These are phyloP conservation scores for Malurus splendens DNA, from an alignment of 2,797 vertebrate species.

Conservation along the genomic window DNA sequence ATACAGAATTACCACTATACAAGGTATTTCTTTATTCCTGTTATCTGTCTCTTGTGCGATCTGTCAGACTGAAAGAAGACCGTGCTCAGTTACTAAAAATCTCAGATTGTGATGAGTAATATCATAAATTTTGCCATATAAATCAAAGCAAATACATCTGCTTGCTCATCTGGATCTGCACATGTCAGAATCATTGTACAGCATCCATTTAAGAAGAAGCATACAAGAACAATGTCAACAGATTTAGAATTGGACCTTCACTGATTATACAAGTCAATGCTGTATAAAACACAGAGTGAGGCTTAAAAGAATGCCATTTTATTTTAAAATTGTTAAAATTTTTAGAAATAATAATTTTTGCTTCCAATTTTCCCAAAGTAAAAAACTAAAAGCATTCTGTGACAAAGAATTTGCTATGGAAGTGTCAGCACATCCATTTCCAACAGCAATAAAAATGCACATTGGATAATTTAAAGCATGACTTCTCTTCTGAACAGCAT, in stretches of 20 bases:
- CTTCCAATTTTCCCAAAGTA: neutral
- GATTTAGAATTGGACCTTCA: neutral
- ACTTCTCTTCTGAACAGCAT: neutral
- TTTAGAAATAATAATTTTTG: neutral
- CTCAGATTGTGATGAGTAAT: neutral
- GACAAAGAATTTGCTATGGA: neutral
- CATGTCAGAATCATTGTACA: neutral
- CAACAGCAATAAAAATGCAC: neutral
- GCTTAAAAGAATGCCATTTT: neutral
- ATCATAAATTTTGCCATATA: neutral
- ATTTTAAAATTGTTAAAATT: neutral
- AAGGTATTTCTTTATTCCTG: neutral
- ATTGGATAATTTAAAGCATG: neutral
- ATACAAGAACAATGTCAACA: neutral
- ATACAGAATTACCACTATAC: neutral
- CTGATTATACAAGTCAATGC: neutral
- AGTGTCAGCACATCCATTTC: neutral
- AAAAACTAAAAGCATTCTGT: neutral
- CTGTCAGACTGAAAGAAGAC: neutral
- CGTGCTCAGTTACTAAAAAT: neutral
- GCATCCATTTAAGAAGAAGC: neutral
- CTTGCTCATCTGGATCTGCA: neutral
- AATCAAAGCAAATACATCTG: neutral
- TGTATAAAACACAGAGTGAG: neutral
- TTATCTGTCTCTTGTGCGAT: no score